Evolutionary conservation across 2,113 vertebrate species (phyloP).

Genomic region (Myiagra hebetior): DNA sequence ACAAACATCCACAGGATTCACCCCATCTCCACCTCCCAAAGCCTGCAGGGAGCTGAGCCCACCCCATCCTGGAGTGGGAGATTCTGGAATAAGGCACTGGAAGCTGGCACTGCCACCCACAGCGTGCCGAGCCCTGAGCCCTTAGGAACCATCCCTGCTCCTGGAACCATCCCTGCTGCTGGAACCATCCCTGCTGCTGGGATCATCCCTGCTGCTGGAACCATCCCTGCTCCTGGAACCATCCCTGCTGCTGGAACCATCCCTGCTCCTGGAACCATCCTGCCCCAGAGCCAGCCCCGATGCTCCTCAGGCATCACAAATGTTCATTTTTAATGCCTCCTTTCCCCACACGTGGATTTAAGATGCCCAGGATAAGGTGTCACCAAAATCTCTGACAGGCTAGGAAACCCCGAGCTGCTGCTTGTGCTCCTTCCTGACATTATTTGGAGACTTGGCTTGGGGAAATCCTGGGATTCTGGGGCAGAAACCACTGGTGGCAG

Average conservation of each 20-base stretch:
- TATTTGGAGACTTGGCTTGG: background rate
- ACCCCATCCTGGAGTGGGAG: accelerated
- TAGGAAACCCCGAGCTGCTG: background rate
- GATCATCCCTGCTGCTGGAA: background rate
- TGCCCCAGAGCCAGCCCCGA: accelerated
- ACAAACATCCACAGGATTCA: accelerated
- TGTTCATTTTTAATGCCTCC: background rate
- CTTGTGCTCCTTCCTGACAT: background rate
- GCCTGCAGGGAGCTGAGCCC: background rate
- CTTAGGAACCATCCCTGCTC: background rate
- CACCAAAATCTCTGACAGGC: background rate
- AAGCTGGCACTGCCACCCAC: background rate
- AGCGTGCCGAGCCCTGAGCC: accelerated
- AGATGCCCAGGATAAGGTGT: background rate
- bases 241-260: background rate
- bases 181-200: background rate
- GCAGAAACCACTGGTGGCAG: background rate
- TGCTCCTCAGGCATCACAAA: background rate
- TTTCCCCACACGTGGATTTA: background rate
- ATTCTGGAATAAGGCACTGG: background rate
- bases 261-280: background rate
- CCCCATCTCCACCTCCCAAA: background rate
- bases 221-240: background rate
- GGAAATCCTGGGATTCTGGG: background rate
- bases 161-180: no score